A percentile compares a stretch with the other conserved stretches of the same genome.
These are phyloP conservation scores for Gryllus bimaculatus DNA, from an alignment of 1,140 invertebrate genomes.

Conservation along the genomic window DNA sequence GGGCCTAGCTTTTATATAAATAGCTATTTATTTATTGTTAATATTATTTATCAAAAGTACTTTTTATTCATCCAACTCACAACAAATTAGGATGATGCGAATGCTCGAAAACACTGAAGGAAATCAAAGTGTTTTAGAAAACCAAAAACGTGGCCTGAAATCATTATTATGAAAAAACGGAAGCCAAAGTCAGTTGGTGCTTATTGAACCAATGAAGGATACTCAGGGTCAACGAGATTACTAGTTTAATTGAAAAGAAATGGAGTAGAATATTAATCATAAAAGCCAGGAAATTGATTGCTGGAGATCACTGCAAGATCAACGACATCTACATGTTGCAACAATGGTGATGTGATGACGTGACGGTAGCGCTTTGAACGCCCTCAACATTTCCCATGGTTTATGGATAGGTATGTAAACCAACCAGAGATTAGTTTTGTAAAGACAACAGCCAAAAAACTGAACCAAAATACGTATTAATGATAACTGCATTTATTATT, in stretches of 20 bases:
- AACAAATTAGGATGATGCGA: constrained; percentile 17
- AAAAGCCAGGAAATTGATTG: background rate
- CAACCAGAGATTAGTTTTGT: background rate
- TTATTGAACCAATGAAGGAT: background rate
- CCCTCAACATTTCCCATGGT: background rate
- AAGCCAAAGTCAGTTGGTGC: background rate
- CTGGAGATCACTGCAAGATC: constrained; percentile 14
- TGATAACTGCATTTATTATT: constrained; percentile 9
- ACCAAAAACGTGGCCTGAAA: background rate
- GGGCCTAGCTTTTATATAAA: constrained; percentile 9
- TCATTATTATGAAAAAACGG: background rate
- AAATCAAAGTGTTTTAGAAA: background rate
- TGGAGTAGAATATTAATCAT: background rate
- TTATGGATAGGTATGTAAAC: constrained; percentile 14
- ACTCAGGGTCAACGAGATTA: background rate
- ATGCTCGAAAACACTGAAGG: background rate
- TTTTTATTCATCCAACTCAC: constrained; percentile 13
- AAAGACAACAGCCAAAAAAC: background rate
- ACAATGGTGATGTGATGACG: background rate
- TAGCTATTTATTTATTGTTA: constrained; percentile 16
- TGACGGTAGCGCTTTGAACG: background rate
- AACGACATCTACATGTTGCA: constrained; percentile 1
- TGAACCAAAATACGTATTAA: background rate
- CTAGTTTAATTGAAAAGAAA: background rate
- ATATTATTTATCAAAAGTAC: constrained; percentile 8